phyloP scores from a whole-genome alignment of 2,113 vertebrate species.

The Gadus chalcogrammus region DNA sequence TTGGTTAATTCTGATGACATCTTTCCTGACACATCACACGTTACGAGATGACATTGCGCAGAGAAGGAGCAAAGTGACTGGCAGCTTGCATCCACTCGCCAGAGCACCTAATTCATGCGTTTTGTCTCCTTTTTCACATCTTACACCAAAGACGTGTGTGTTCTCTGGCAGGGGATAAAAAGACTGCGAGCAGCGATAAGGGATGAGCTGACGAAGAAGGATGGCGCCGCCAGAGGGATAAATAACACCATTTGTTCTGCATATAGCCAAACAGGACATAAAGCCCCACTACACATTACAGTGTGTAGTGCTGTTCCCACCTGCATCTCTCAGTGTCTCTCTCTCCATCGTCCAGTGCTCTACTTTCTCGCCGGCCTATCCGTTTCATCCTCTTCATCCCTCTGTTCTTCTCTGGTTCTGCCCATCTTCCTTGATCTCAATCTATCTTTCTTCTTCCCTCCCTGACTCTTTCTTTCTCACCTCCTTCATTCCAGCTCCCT shows the following conservation, averaged over 20 bases:
- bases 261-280: constrained; percentile 6
- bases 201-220: neutral
- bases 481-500: neutral
- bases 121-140: neutral
- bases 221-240: neutral
- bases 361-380: neutral
- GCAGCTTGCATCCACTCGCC: neutral
- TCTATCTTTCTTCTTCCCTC: neutral
- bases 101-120: neutral
- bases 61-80: neutral
- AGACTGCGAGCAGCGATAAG: constrained; percentile 20
- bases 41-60: neutral
- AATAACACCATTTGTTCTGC: constrained; percentile 11
- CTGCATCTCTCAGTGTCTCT: neutral
- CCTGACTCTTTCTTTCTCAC: constrained; percentile 6
- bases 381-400: neutral
- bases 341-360: neutral
- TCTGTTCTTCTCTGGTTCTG: neutral
- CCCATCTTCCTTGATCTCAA: neutral
- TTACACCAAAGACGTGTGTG: neutral
- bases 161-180: constrained; percentile 10
- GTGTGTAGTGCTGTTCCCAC: neutral
- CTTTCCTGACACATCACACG: neutral
- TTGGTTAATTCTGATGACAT: no score
- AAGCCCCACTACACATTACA: neutral